phyloP scores from a whole-genome alignment of 1,140 invertebrate genomes.

The Lasaia peninsularis region DNA sequence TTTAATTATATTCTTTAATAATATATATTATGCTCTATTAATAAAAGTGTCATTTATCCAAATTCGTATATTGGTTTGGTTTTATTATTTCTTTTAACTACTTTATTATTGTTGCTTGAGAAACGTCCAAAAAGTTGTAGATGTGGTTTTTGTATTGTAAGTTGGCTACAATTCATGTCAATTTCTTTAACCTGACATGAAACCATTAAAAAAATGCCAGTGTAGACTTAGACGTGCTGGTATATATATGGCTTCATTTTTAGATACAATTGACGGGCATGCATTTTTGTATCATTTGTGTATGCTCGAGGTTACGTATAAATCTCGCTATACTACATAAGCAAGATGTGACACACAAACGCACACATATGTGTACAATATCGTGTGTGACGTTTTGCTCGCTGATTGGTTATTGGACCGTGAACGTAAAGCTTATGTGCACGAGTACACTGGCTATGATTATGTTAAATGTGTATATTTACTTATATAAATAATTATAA shows the following conservation, averaged over 20 bases:
- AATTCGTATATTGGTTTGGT: background rate
- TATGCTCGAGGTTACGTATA: background rate
- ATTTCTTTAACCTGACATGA: background rate
- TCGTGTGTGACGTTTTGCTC: background rate
- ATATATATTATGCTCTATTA: background rate
- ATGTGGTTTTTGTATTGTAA: background rate
- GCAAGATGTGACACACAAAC: background rate
- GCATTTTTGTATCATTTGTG: background rate
- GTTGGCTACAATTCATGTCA: background rate
- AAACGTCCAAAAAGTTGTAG: background rate
- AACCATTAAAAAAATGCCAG: background rate
- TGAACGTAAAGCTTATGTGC: conserved; percentile 8
- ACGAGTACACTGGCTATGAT: conserved; percentile 3
- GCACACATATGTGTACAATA: background rate
- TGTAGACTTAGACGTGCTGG: background rate
- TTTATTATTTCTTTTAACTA: background rate
- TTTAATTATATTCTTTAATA: background rate
- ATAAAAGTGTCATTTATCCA: background rate
- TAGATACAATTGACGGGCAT: background rate
- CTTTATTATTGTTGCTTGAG: background rate
- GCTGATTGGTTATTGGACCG: conserved; percentile 1
- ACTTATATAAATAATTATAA: background rate
- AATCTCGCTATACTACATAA: background rate
- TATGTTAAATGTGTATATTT: conserved; percentile 9
- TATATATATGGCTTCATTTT: background rate